A percentile compares a stretch with the other conserved stretches of the same genome.
Conservation (phyloP, 2,797 vertebrate species). For the Fundulus diaphanus region DNA sequence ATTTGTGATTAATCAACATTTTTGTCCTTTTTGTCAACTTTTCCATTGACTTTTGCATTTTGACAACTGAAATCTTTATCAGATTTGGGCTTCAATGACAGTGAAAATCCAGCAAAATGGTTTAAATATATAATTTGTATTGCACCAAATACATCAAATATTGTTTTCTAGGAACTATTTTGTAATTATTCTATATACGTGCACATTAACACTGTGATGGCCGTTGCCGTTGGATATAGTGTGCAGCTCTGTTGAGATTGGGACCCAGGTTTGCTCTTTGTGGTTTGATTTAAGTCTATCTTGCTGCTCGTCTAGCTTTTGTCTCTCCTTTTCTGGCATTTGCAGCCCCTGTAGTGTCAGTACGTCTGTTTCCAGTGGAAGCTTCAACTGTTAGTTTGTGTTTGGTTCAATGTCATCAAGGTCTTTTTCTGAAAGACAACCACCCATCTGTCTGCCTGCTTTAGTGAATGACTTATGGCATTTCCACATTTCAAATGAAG, state of each 20-base stretch:
- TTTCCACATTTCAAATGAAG: background rate
- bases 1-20: too few species aligned
- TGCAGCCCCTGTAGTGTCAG: background rate
- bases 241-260: background rate
- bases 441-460: background rate
- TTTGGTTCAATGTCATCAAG: background rate
- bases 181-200: too few species aligned
- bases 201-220: background rate
- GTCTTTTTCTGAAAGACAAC: conserved; percentile 6
- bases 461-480: background rate
- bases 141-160: too few species aligned
- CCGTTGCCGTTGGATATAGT: background rate
- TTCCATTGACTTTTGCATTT: too few species aligned
- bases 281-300: background rate
- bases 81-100: too few species aligned
- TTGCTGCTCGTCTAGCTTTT: background rate
- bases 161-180: too few species aligned
- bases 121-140: too few species aligned
- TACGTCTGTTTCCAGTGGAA: background rate
- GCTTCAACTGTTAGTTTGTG: background rate
- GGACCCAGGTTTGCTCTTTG: background rate
- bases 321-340: background rate
- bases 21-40: too few species aligned
- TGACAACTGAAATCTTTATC: too few species aligned
- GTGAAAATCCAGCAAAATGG: too few species aligned